Base-by-base conservation (phyloP, 2,113 vertebrate species). In the Podilymbus podiceps region DNA sequence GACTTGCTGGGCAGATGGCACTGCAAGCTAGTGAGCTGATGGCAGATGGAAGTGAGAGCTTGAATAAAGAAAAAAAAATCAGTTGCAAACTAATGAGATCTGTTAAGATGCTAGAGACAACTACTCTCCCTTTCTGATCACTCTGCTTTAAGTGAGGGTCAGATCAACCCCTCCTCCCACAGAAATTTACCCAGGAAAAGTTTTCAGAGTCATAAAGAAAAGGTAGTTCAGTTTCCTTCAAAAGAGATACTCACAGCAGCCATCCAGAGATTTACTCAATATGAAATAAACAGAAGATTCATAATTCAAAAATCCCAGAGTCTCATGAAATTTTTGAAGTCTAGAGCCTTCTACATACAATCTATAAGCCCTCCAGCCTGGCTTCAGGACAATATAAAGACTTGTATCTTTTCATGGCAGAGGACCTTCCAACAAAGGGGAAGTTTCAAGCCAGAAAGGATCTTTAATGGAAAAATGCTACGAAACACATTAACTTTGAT, bases 11-110 rank as follows among this genome's bases (percentile, higher is more conserved):
- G 91, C 96, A 98, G 97, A 97, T 96, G 97, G 97, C 91, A 96
- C 66, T 30, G 90, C 33, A 42, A 94, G 88, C 87, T 86, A 93
- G 63, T 3, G 42, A 71, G 92, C 69, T 69, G 96, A 93, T 76
- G 83, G 95, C 97, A 98, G 97, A 98, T 96, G 97, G 96, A 89
- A 97, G 68, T 2, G 9, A 84, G 75, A 80, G 94, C 82, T 87
- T 81, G 84, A 79, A 80, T 76, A 92, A 85, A 5, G 63, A 59
- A 83, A 92, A 90, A 90, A 94, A 95, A 64, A 71, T 5, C 47
- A 5, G 96, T 93, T 89, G 94, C 84, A 98, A 97, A 95, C 89
- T 97, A 96, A 98, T 69, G 49, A 71, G 89, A 38, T 93, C 89
- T 86, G 77, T 80, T 87, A 93, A 84, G 87, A 76, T 28, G 46